Conservation (phyloP, 1,140 invertebrate species). For the Leptinotarsa lineolata region DNA sequence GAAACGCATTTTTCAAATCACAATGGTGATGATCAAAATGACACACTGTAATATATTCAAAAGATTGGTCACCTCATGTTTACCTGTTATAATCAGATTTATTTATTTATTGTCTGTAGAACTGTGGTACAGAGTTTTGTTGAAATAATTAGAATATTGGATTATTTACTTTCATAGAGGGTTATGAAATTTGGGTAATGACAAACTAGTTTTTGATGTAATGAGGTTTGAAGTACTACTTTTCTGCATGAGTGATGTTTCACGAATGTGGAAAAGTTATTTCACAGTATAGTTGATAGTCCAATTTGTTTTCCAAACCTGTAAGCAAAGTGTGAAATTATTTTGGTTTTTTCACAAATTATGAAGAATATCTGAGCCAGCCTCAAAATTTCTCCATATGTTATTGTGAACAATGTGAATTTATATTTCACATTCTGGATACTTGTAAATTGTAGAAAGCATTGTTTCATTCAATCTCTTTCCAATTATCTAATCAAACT, state of each 20-base stretch:
- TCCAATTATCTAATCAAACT: background rate
- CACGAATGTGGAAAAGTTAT: too few species aligned
- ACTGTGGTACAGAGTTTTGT: constrained; percentile 23
- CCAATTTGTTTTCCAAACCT: too few species aligned
- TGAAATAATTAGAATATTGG: constrained; percentile 2
- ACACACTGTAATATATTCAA: constrained; percentile 28
- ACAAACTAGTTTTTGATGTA: constrained; percentile 2
- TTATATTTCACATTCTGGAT: too few species aligned
- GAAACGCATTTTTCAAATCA: constrained; percentile 37
- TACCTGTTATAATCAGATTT: constrained; percentile 30
- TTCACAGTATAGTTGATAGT: too few species aligned
- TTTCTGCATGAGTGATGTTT: too few species aligned
- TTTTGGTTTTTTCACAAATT: too few species aligned
- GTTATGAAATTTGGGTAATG: constrained; percentile 1
- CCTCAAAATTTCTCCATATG: too few species aligned
- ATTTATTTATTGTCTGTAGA: constrained; percentile 32
- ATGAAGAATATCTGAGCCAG: too few species aligned
- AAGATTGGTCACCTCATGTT: constrained; percentile 25
- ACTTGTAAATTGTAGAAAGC: too few species aligned
- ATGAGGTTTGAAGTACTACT: too few species aligned
- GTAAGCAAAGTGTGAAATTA: too few species aligned
- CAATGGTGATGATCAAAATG: constrained; percentile 26
- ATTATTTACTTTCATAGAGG: background rate
- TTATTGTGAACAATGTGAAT: too few species aligned
- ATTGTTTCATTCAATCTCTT: background rate